These are phyloP conservation scores for Carterocephalus palaemon DNA, from an alignment of 2,888 invertebrate genomes.

Conservation along the genomic window DNA sequence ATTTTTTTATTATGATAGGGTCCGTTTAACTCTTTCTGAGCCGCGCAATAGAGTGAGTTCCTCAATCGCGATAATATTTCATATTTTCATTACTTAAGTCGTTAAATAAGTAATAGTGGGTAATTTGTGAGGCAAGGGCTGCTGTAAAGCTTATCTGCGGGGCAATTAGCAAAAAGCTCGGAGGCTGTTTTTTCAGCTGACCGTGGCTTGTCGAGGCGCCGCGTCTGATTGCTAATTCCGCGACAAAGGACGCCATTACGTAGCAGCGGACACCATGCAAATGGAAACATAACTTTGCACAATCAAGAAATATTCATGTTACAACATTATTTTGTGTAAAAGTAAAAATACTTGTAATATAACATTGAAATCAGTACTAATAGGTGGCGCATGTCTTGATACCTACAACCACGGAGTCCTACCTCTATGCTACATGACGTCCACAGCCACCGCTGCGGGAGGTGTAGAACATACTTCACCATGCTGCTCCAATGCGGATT, in stretches of 20 bases:
- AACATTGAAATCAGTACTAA: too few relatives aligned
- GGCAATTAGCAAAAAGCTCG: constrained; percentile 66
- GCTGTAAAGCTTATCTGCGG: constrained; percentile 60
- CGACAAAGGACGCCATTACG: constrained; percentile 68
- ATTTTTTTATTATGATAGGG: constrained; percentile 18
- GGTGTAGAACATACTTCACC: too few relatives aligned
- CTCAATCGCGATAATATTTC: constrained; percentile 39
- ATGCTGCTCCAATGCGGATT: too few relatives aligned
- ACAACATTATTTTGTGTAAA: constrained; percentile 11
- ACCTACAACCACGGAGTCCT: too few relatives aligned
- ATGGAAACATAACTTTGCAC: constrained; percentile 49
- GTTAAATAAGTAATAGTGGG: constrained; percentile 57
- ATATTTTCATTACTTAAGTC: constrained; percentile 55
- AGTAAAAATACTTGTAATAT: too few relatives aligned
- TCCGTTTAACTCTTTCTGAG: constrained; percentile 4
- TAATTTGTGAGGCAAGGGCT: constrained; percentile 56
- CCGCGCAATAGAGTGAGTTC: constrained; percentile 23
- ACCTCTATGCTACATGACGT: too few relatives aligned
- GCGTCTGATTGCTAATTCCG: constrained; percentile 70
- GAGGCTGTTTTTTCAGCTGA: constrained; percentile 49
- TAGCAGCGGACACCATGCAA: constrained; percentile 46
- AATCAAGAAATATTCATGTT: constrained; percentile 25
- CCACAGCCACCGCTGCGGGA: too few relatives aligned
- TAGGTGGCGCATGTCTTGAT: too few relatives aligned
- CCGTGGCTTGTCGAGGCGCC: constrained; percentile 38